These are phyloP conservation scores for Gymnosoma rotundatum DNA, from an alignment of 2,888 invertebrate species.

Conservation along the genomic window DNA sequence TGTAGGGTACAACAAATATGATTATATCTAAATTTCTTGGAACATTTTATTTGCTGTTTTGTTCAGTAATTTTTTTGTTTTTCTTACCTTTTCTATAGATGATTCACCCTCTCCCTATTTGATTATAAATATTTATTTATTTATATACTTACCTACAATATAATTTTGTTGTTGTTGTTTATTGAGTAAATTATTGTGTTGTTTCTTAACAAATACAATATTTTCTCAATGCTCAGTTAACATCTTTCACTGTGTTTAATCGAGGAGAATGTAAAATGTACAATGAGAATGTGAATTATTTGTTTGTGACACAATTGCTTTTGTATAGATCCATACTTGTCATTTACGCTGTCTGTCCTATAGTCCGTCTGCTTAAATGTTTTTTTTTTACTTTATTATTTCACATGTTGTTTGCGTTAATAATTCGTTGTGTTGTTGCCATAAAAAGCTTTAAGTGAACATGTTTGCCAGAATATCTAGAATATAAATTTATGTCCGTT, in stretches of 20 bases:
- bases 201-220: constrained; percentile 30
- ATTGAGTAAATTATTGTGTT: constrained; percentile 34
- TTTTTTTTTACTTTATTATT: not conserved
- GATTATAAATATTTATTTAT: constrained; percentile 64
- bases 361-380: constrained; percentile 20
- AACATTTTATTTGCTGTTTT: constrained; percentile 60
- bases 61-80: not conserved
- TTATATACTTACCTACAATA: constrained; percentile 37
- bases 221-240: constrained; percentile 58
- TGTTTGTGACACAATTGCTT: constrained; percentile 64
- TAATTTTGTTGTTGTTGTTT: constrained; percentile 9
- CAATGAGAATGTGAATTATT: constrained; percentile 52
- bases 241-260: constrained; percentile 58
- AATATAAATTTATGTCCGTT: constrained; percentile 56
- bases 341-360: constrained; percentile 24
- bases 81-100: constrained; percentile 46
- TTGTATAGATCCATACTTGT: constrained; percentile 55
- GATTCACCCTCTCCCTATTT: constrained; percentile 61
- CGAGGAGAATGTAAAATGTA: constrained; percentile 34
- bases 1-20: constrained; percentile 56
- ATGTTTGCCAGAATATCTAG: constrained; percentile 53
- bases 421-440: constrained; percentile 59
- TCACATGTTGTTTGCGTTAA: constrained; percentile 47
- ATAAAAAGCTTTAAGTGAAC: constrained; percentile 63
- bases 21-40: constrained; percentile 64